Percentiles rank a stretch among this genome's conserved stretches.
Evolutionary conservation across 2,797 vertebrate species (phyloP).

Genomic region (Lacerta viridis): DNA sequence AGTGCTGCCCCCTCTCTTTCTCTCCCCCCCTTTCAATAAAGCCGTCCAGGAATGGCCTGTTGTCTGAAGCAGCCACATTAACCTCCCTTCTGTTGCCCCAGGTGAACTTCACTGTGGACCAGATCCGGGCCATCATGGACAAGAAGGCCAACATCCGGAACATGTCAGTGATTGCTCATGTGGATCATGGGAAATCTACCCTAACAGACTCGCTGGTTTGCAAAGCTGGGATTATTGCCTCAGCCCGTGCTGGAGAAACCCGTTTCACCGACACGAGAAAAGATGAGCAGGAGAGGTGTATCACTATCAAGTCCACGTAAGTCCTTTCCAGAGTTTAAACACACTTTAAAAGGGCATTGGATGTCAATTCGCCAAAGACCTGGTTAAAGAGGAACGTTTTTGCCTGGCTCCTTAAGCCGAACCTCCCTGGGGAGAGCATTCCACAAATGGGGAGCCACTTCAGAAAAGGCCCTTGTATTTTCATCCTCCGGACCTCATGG

Average conservation of each 20-base stretch:
- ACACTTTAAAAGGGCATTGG: too few species aligned
- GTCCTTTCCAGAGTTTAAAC: slow-evolving; percentile 53
- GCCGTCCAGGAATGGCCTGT: neutral
- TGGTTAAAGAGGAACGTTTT: too few species aligned
- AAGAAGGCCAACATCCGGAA: slow-evolving; percentile 97
- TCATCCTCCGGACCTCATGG: too few species aligned
- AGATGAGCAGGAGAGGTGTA: slow-evolving; percentile 97
- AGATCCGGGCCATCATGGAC: slow-evolving; percentile 98
- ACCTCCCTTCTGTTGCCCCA: slow-evolving; percentile 47
- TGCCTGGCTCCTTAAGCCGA: too few species aligned
- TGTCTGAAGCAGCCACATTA: rapidly evolving
- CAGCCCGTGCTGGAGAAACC: slow-evolving; percentile 91
- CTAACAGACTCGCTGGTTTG: slow-evolving; percentile 94
- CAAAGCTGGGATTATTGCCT: slow-evolving; percentile 95
- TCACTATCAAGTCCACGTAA: slow-evolving; percentile 98
- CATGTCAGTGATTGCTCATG: slow-evolving; percentile 97
- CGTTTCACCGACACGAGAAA: slow-evolving; percentile 96
- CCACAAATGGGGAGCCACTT: too few species aligned
- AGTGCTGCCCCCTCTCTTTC: too few species aligned
- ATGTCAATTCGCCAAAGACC: too few species aligned
- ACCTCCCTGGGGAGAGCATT: too few species aligned
- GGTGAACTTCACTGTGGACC: slow-evolving; percentile 98
- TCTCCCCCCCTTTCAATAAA: neutral
- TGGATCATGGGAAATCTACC: slow-evolving; percentile 96
- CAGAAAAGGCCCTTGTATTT: too few species aligned